Base-by-base conservation (phyloP, 2,113 vertebrate genomes). In the Myodes glareolus region DNA sequence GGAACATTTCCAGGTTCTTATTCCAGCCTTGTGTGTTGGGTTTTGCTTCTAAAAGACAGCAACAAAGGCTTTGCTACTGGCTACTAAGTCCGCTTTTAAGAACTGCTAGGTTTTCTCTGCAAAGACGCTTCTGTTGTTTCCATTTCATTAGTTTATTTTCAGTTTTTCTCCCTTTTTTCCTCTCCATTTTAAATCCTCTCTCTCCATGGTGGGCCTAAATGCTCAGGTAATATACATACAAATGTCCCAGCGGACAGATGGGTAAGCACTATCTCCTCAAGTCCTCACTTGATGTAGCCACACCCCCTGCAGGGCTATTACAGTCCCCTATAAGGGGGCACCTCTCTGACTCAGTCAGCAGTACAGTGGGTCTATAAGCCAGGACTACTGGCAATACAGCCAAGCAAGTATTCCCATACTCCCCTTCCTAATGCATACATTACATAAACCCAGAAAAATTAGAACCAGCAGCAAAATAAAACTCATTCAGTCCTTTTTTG, bases 141-240 rank as follows among this genome's bases (percentile, higher is more conserved):
- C 80, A 94, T 77, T 65, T 16, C 12, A 12, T 45, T 93, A 67
- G 77, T 95, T 94, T 80, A 81, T 96, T 96, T 95, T 84, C n/a
- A 77, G 63, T 84, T 70, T 73, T 85, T 58, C 61, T 31, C 21
- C 16, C 2, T 8, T 92, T 80, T 92, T 87, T 70, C 78, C 45
- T 52, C 82, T 87, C 42, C 68, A 29, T 80, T 86, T 96, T 63
- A 76, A 94, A 91, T 72, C 31, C 58, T 42, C 75, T 58, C 21
- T 81, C 92, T 67, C 21, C 0, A 50, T 33, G 47, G 65, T 55
- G 42, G 16, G 8, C 70, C 52, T 88, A 81, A 82, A 52, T 33
- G 47, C 61, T 97, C 47, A 97, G 92, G 91, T 86, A 96, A 96
- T 77, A 97, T 17, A 47, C 72, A 87, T 58, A 96, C 68, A 92